Evolutionary conservation across 2,797 vertebrate species (phyloP), one percentile per base, ranked within the genome.

Genomic region (Acestrorhynchus altus): DNA sequence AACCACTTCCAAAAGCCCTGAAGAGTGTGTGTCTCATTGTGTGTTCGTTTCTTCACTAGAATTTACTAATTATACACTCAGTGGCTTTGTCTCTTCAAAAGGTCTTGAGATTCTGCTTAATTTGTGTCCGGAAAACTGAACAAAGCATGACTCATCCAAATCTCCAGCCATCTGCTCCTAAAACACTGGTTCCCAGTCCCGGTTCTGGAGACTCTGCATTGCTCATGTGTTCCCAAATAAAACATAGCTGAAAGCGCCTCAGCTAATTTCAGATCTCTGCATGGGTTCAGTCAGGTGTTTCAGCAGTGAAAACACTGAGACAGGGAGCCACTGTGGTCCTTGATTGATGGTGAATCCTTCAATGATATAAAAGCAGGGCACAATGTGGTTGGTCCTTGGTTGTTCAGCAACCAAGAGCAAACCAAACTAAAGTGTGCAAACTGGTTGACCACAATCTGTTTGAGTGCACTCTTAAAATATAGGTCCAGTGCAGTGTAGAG

Each of bases 61-160:
- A 65, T n/a, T 0, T 65, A 24, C 22, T 65, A 65, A 65, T 65
- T 40, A 40, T 44, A 42, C 20, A 22, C 18, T 46, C 39, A 9
- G 9, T 5, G 20, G 40, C 12, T 13, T 3, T 24, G 10, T 65
- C 39, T 65, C 13, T 65, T 44, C 13, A 26, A 35, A 35, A 26
- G 73, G 47, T 35, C 8, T 57, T 13, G 15, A 26, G 5, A 67
- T 7, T 26, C 42, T 28, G 24, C 42, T 68, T 22, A 24, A 39
- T 67, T 68, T 68, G n/a, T 12, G 63, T 65, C 15, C 20, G 22
- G 54, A 65, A 15, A 35, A 35, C 10, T 40, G 26, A 47, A 69
- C 54, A 18, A 42, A 75, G 42, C 54, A 69, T 69, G 74, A 76
- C 49, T 76, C 74, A 76, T 31, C 74, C 12, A 40, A 61, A 51